These are phyloP conservation scores for Eptesicus fuscus DNA, from an alignment of 2,113 vertebrate genomes.

Conservation along the genomic window DNA sequence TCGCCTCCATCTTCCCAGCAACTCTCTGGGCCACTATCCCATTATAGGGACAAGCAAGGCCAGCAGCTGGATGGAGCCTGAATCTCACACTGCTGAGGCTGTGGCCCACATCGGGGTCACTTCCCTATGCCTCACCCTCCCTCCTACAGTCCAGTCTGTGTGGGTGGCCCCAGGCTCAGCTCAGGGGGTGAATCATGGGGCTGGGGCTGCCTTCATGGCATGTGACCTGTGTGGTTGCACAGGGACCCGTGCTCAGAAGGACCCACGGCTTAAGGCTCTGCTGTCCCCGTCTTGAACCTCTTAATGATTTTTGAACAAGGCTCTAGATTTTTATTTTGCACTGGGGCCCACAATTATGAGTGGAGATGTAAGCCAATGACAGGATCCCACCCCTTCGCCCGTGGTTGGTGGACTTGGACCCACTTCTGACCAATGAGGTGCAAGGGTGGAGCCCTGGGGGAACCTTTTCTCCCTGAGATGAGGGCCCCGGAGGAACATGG, in stretches of 20 bases:
- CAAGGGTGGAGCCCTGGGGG: neutral
- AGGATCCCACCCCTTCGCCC: neutral
- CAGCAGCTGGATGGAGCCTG: neutral
- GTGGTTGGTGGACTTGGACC: neutral
- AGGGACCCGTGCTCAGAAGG: neutral
- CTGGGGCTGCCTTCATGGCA: neutral
- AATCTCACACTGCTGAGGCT: neutral
- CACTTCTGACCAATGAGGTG: neutral
- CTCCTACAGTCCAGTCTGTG: neutral
- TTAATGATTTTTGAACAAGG: neutral
- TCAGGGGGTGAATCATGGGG: neutral
- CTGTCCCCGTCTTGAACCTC: neutral
- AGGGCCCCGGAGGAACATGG: accelerated
- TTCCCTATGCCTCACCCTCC: too few species aligned
- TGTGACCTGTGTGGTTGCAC: neutral
- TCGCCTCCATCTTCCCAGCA: neutral
- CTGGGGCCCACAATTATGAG: neutral
- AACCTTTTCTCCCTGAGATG: neutral
- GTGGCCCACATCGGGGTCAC: accelerated
- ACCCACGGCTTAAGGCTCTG: neutral
- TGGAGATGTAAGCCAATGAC: neutral
- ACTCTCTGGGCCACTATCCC: neutral
- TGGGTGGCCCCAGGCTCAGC: neutral
- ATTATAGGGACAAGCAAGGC: neutral
- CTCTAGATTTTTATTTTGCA: neutral